Percentiles rank a stretch among this genome's conserved stretches.
phyloP scores from a whole-genome alignment of 2,797 vertebrate genomes.

The Antennarius maculatus region DNA sequence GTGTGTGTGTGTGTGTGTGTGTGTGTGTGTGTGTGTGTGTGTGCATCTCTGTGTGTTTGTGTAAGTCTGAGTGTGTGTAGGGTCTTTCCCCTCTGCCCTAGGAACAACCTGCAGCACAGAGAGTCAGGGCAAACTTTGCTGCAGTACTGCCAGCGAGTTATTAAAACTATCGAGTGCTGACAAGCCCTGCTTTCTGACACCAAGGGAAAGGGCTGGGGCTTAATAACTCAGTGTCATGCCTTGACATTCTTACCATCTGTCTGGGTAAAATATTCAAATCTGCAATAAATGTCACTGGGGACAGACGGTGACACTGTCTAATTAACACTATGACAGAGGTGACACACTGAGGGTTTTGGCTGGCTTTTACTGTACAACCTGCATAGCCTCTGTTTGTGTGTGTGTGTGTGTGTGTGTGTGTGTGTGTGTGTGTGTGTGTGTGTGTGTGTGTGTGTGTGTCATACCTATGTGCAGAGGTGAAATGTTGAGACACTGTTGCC shows the following conservation, averaged over 20 bases:
- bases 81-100: slow-evolving; percentile 63
- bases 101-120: slow-evolving; percentile 52
- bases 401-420: slow-evolving; percentile 22
- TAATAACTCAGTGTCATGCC: slow-evolving; percentile 87
- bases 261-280: slow-evolving; percentile 88
- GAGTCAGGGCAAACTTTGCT: slow-evolving; percentile 69
- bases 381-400: slow-evolving; percentile 15
- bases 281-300: slow-evolving; percentile 86
- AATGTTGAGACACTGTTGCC: slow-evolving; percentile 40
- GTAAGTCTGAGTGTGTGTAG: neutral
- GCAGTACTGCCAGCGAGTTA: slow-evolving; percentile 68
- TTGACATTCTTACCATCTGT: slow-evolving; percentile 89
- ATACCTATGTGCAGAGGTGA: slow-evolving; percentile 48
- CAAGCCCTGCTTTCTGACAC: slow-evolving; percentile 78
- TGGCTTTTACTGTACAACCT: slow-evolving; percentile 71
- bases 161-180: slow-evolving; percentile 83
- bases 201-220: slow-evolving; percentile 78
- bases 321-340: slow-evolving; percentile 86
- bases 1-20: too few species aligned
- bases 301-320: slow-evolving; percentile 84
- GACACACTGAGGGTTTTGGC: slow-evolving; percentile 77
- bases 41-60: neutral
- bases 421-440: slow-evolving; percentile 21
- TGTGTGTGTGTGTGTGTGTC: slow-evolving; percentile 19
- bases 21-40: neutral